These are phyloP conservation scores for Coryphaenoides rupestris DNA, from an alignment of 2,113 vertebrate genomes.

Conservation along the genomic window DNA sequence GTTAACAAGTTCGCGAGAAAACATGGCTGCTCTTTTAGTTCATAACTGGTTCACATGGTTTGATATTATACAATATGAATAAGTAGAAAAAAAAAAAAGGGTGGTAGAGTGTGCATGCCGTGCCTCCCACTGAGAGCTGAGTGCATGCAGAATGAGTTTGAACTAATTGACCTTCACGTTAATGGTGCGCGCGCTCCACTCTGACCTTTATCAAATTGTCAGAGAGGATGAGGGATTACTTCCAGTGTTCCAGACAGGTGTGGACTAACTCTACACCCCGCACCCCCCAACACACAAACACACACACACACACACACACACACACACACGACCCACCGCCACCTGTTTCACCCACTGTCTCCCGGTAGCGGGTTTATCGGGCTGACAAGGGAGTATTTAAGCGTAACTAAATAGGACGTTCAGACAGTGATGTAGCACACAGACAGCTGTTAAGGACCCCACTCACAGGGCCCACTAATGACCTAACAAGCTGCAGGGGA, in stretches of 20 bases:
- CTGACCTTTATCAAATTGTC: constrained; percentile 42
- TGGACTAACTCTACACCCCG: constrained; percentile 21
- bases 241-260: constrained; percentile 35
- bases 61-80: constrained; percentile 3
- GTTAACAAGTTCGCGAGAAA: neutral
- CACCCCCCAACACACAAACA: too few relatives aligned
- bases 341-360: too few relatives aligned
- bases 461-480: constrained; percentile 55
- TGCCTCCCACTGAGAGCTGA: constrained; percentile 4
- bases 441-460: constrained; percentile 56
- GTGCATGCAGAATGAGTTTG: constrained; percentile 3
- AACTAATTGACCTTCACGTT: constrained; percentile 33
- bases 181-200: constrained; percentile 13
- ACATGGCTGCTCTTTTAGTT: neutral
- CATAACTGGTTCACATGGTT: neutral
- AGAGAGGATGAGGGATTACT: constrained; percentile 27
- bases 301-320: too few relatives aligned
- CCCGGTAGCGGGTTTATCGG: constrained; percentile 58
- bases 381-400: constrained; percentile 58
- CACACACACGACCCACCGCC: too few relatives aligned
- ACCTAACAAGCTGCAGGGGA: constrained; percentile 32
- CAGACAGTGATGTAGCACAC: constrained; percentile 55
- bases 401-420: constrained; percentile 55
- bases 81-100: neutral
- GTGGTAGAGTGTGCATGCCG: neutral